These are phyloP conservation scores for Syngnathus acus DNA, from an alignment of 2,797 vertebrate genomes.

Conservation along the genomic window DNA sequence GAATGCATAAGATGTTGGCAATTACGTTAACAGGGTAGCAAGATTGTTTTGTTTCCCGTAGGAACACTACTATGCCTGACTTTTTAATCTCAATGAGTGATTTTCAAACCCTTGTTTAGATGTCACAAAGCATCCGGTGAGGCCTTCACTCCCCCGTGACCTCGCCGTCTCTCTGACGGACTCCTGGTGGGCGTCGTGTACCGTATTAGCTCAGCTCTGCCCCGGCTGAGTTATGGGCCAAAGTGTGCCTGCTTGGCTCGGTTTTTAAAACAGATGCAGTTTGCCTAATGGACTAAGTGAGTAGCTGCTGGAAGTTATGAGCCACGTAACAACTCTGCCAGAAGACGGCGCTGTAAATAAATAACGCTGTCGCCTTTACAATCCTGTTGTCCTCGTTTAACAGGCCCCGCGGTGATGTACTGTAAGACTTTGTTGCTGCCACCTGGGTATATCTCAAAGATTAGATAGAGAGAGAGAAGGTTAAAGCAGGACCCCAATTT, in stretches of 20 bases:
- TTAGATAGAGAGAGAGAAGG: conserved; percentile 43
- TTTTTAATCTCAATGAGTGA: conserved; percentile 74
- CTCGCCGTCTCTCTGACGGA: conserved; percentile 31
- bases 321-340: conserved; percentile 16
- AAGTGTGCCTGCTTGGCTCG: conserved; percentile 39
- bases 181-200: conserved; percentile 57
- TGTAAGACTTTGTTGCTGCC: conserved; percentile 40
- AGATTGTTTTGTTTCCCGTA: conserved; percentile 37
- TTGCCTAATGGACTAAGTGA: conserved; percentile 45
- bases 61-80: conserved; percentile 16
- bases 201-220: conserved; percentile 63
- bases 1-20: conserved; percentile 58
- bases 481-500: conserved; percentile 32
- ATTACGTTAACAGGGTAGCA: conserved; percentile 51
- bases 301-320: conserved; percentile 44
- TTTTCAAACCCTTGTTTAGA: conserved; percentile 61
- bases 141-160: conserved; percentile 49
- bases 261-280: conserved; percentile 55
- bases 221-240: conserved; percentile 54
- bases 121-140: conserved; percentile 46
- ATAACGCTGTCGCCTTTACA: conserved; percentile 36
- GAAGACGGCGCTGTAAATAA: conserved; percentile 35
- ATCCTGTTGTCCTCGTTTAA: conserved; percentile 35
- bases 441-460: conserved; percentile 50
- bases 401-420: conserved; percentile 43